Percentiles rank a stretch among this genome's conserved stretches.
Evolutionary conservation across 2,797 vertebrate genomes (phyloP).

Genomic region (Thalassophryne amazonica): DNA sequence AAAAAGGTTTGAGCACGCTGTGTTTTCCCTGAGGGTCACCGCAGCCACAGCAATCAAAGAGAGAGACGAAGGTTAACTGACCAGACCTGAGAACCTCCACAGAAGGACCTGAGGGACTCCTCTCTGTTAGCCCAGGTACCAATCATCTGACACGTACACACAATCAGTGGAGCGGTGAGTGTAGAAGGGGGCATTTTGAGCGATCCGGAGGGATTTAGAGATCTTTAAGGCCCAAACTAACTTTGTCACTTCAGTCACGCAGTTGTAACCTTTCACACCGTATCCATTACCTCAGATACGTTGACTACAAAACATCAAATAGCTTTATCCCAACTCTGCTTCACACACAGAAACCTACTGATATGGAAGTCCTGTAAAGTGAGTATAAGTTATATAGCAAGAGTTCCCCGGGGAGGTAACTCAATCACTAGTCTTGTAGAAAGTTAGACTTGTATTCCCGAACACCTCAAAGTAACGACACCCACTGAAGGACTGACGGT

Average conservation of each 20-base stretch:
- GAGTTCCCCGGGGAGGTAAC: constrained; percentile 58
- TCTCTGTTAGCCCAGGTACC: constrained; percentile 69
- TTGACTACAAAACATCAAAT: constrained; percentile 68
- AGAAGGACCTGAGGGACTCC: constrained; percentile 72
- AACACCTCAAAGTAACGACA: constrained; percentile 69
- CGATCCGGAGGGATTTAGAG: constrained; percentile 66
- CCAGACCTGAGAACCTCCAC: constrained; percentile 76
- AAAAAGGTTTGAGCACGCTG: constrained; percentile 57
- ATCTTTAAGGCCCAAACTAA: constrained; percentile 76
- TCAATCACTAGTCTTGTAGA: constrained; percentile 64
- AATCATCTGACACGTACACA: constrained; percentile 65
- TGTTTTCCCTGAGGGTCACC: constrained; percentile 73
- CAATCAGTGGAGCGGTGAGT: constrained; percentile 55
- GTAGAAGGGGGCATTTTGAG: constrained; percentile 56
- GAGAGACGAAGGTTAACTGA: constrained; percentile 78
- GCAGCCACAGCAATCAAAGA: constrained; percentile 71
- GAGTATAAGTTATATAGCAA: constrained; percentile 69
- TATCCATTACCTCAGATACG: constrained; percentile 70
- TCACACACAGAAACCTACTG: constrained; percentile 59
- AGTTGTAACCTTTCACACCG: constrained; percentile 70
- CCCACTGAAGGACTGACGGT: constrained; percentile 60
- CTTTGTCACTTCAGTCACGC: constrained; percentile 74
- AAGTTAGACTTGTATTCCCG: constrained; percentile 64
- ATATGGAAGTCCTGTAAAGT: constrained; percentile 74
- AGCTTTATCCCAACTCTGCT: constrained; percentile 61